Evolutionary conservation across 1,140 invertebrate genomes (phyloP).

Genomic region (Parapsyche elsis): DNA sequence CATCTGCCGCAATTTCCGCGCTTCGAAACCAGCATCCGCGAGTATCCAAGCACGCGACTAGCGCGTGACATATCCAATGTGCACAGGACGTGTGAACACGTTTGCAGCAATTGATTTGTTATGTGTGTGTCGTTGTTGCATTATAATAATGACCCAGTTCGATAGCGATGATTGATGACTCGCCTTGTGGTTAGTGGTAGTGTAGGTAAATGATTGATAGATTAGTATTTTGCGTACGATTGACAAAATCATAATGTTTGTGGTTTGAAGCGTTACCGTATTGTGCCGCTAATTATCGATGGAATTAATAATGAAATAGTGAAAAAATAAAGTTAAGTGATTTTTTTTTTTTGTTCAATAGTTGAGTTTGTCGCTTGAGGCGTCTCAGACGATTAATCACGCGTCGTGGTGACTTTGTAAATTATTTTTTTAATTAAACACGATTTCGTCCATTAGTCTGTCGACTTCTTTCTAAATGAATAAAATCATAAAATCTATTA

Average conservation of each 20-base stretch:
- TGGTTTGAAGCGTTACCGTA: background rate
- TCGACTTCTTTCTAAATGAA: no score
- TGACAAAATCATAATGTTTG: no score
- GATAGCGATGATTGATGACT: background rate
- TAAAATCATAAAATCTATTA: no score
- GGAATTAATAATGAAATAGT: background rate
- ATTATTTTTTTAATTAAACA: constrained; percentile 10
- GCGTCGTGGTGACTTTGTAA: background rate
- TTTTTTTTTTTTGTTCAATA: background rate
- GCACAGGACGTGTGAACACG: no score
- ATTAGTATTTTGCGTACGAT: no score
- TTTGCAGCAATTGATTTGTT: background rate
- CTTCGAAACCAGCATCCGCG: background rate
- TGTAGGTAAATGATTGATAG: no score
- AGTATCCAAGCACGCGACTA: background rate
- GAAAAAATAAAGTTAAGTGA: background rate
- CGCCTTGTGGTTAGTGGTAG: background rate
- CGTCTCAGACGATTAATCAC: background rate
- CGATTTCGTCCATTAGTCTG: background rate
- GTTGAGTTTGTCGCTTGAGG: background rate
- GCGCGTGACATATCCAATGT: background rate
- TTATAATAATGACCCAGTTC: background rate
- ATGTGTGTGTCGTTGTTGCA: background rate
- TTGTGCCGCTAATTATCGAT: background rate
- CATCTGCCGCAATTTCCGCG: no score